Evolutionary conservation across 2,113 vertebrate species (phyloP), one percentile per base, ranked within the genome.

Genomic region (Hiodon tergisus): DNA sequence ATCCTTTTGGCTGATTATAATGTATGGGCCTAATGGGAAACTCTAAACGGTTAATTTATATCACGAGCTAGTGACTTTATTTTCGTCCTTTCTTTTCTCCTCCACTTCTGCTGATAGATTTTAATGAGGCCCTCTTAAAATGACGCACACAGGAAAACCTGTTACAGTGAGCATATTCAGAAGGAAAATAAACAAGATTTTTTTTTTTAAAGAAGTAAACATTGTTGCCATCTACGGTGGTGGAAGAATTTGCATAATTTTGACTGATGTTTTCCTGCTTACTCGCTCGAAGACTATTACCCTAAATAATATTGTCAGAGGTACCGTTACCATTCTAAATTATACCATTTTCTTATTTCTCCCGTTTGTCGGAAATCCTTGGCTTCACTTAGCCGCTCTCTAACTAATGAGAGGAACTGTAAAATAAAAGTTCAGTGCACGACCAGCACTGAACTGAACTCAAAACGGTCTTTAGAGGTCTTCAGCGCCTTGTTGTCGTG

Each of bases 1-100:
- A 73, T 71, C 73, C 73, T 71, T 61, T 17, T 77, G 73, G 66
- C 81, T 78, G 78, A 78, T 78, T 80, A 80, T 76, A 77, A 72
- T 69, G 75, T 65, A 62, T 78, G 79, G 77, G 75, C 79, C 69
- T 79, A 82, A 82, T 75, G 77, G 62, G 77, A 67, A 82, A 77
- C 69, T 77, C 17, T 81, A 79, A 80, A 79, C 73, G 53, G 76
- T 79, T 71, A 50, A 77, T 83, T 79, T 79, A 77, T 69, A 77
- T 66, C 67, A 61, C 73, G 74, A 81, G 75, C 74, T 70, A 54
- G 72, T 59, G 71, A 72, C 75, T 71, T 67, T 62, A 48, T 73
- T 71, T 62, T 74, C 50, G 66, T 50, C 66, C 31, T 31, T n/a
- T 48, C 14, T 69, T 54, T 61, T 63, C 57, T 50, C n/a, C 68